These are phyloP conservation scores for Plebejus anna DNA, from an alignment of 2,888 invertebrate genomes.

Conservation along the genomic window DNA sequence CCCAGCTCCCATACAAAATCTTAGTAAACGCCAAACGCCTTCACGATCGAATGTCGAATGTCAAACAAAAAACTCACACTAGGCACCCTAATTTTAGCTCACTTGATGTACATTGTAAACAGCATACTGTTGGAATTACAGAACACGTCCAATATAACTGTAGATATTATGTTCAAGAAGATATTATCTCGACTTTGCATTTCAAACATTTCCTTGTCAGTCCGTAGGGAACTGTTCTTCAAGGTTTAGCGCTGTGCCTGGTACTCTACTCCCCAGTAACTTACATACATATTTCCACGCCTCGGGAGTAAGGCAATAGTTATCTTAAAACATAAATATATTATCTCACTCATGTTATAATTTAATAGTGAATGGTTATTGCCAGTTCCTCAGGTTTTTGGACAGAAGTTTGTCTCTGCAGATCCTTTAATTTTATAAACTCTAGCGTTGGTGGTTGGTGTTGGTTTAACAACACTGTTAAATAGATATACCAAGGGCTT, in stretches of 20 bases:
- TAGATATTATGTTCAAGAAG: background rate
- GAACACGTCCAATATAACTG: background rate
- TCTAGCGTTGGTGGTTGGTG: too few species aligned
- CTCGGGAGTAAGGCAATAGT: background rate
- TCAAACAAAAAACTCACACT: too few species aligned
- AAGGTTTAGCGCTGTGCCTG: background rate
- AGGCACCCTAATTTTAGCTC: background rate
- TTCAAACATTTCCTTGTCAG: constrained; percentile 6
- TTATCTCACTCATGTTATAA: background rate
- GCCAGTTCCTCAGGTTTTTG: background rate
- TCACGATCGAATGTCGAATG: too few species aligned
- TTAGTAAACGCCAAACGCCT: too few species aligned
- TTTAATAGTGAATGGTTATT: background rate
- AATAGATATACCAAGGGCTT: too few species aligned
- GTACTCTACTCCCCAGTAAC: background rate
- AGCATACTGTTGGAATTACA: background rate
- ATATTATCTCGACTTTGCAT: constrained; percentile 13
- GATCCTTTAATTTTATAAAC: too few species aligned
- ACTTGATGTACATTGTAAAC: background rate
- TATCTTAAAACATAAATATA: background rate
- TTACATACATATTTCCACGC: background rate
- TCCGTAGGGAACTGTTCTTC: background rate
- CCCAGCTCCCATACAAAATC: too few species aligned
- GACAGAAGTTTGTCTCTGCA: too few species aligned
- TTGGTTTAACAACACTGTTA: too few species aligned